Percentiles rank a stretch among this genome's conserved stretches.
Evolutionary conservation across 2,797 vertebrate species (phyloP).

Genomic region (Garrulus glandarius): DNA sequence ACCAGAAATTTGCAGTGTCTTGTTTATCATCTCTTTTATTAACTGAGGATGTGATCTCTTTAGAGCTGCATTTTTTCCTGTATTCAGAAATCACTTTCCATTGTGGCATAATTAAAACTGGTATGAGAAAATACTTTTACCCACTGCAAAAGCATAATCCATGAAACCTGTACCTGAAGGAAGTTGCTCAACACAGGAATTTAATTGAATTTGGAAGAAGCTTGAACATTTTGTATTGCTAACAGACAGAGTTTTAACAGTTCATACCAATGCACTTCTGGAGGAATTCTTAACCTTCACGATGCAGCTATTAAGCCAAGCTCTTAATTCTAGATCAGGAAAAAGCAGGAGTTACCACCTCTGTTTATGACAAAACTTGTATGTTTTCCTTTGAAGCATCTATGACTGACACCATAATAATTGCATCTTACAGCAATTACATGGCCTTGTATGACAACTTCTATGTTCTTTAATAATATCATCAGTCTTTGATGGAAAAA

Average conservation of each 20-base stretch:
- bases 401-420: background rate
- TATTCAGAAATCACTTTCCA: background rate
- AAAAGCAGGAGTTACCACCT: background rate
- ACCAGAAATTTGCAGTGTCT: background rate
- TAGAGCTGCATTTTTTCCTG: background rate
- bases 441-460: background rate
- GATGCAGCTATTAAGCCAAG: background rate
- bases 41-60: background rate
- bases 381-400: background rate
- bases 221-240: background rate
- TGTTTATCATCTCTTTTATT: background rate
- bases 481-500: background rate
- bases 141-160: background rate
- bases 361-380: background rate
- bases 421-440: background rate
- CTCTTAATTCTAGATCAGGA: background rate
- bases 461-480: background rate
- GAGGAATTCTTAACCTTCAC: background rate
- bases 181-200: background rate
- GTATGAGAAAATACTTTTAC: background rate
- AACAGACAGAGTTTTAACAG: background rate
- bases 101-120: background rate
- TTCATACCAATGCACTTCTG: background rate
- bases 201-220: background rate
- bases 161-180: background rate